Evolutionary conservation across 2,888 invertebrate species (phyloP), one percentile per base, ranked within the genome.

Genomic region (Nesidiocoris tenuis): DNA sequence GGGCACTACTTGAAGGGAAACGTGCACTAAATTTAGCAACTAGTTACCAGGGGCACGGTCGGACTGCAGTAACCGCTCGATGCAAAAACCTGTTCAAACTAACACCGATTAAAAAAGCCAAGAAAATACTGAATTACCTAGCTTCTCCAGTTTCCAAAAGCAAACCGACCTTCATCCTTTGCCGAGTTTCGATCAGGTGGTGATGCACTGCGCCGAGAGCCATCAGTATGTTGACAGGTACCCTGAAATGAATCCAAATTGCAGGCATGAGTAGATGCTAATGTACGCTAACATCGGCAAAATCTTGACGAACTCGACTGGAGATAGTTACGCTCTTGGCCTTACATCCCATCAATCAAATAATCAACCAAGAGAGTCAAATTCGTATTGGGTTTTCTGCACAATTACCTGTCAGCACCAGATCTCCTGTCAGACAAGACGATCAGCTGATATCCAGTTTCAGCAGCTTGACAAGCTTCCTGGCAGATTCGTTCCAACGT

Each of bases 101-200:
- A 70, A 59, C 24, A 18, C 25, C 18, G 19, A 70, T 70, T 70
- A 70, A 61, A 25, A 61, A 16, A 59, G n/a, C n/a, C n/a, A n/a
- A n/a, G 19, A 70, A 61, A 25, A 70, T n/a, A n/a, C n/a, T n/a
- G 16, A 70, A 79, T 82, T 93, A 96, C 81, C 96, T 89, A 0
- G 97, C 96, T 84, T 99, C 98, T 0, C 93, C 99, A 0, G 97
- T 96, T 85, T 99, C 99, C 75, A 98, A 87, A 75, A 99, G 89
- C 74, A 99, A 86, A 55, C 96, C 98, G 21, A 96, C 94, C 84
- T 96, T 97, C 95, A 98, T 97, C 70, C 99, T 89, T 81, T 95
- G 92, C 55, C 98, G 89, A 25, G 94, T 93, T 83, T 96, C 95
- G 81, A 99, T 98, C 81, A 99, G 85, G 83, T 95, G 91, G 83